Conservation (phyloP, 2,113 vertebrate species). For the Sturnus vulgaris region DNA sequence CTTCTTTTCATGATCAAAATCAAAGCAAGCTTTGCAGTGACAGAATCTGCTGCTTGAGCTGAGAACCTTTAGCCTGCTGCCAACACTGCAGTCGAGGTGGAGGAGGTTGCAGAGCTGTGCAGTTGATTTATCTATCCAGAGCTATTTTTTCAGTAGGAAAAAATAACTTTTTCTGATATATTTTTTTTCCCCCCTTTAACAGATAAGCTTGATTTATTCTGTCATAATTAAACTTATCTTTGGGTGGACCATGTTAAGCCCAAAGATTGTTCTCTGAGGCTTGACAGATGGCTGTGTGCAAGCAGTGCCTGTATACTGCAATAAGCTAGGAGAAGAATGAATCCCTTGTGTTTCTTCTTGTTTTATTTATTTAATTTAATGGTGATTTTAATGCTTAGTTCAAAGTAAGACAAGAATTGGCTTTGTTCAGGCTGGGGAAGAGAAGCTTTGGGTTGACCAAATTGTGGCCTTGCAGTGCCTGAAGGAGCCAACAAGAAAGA, state of each 20-base stretch:
- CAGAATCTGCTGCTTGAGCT: neutral
- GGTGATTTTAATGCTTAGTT: neutral
- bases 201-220: neutral
- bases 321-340: neutral
- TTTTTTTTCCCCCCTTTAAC: neutral
- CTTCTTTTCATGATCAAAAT: neutral
- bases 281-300: neutral
- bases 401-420: neutral
- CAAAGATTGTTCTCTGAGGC: neutral
- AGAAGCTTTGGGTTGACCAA: neutral
- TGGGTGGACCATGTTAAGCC: neutral
- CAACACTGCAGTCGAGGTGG: slow-evolving; percentile 20
- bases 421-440: neutral
- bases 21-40: slow-evolving; percentile 6
- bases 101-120: neutral
- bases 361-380: neutral
- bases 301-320: neutral
- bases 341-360: neutral
- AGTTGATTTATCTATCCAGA: neutral
- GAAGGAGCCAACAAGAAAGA: neutral
- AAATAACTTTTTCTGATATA: neutral
- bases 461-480: neutral
- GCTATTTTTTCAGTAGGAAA: neutral
- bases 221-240: neutral
- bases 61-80: neutral